Evolutionary conservation across 2,113 vertebrate genomes (phyloP), one percentile per base, ranked within the genome.

Genomic region (Sorex fumeus): DNA sequence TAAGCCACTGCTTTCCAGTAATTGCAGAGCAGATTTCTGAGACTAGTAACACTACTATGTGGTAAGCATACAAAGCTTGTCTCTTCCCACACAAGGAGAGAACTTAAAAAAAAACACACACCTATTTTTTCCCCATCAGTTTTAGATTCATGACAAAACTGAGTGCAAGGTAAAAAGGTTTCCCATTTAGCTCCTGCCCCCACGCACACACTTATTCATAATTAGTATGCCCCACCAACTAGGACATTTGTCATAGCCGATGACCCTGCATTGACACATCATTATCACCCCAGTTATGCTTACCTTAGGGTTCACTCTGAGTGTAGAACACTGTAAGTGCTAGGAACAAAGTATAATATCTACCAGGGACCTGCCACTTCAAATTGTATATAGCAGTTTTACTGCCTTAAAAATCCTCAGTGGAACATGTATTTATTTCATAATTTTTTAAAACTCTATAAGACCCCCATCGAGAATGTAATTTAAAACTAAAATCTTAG

Each of bases 1-100:
- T 40, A 83, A 82, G 25, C 18, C 28, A 32, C 53, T 82, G 64
- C 45, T 84, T 87, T 72, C 27, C 66, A 90, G 36, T 32, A 10
- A 81, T 36, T 36, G 53, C 30, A 45, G 76, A 85, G 32, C 18
- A 76, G 13, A 71, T 91, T 86, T 88, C 86, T 40, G 50, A 90
- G 62, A 85, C 50, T 21, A 7, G 60, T 43, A 45, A 40, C 2
- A 19, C 40, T 1, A 4, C 69, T 40, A 30, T 3, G 1, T 70
- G 3, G 1, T 77, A 18, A 50, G 60, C 15, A 27, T 4, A 30
- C 91, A 89, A 47, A 87, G 62, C 50, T 86, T 62, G 15, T 34
- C 69, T 72, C 18, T 40, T 32, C 57, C 28, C 23, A 50, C n/a
- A n/a, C 69, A 84, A 69, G 25, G 28, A 78, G 15, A 81, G n/a